Percentiles rank a stretch among this genome's conserved stretches.
Evolutionary conservation across 2,888 invertebrate species (phyloP).

Genomic region (Cephus pulcher): DNA sequence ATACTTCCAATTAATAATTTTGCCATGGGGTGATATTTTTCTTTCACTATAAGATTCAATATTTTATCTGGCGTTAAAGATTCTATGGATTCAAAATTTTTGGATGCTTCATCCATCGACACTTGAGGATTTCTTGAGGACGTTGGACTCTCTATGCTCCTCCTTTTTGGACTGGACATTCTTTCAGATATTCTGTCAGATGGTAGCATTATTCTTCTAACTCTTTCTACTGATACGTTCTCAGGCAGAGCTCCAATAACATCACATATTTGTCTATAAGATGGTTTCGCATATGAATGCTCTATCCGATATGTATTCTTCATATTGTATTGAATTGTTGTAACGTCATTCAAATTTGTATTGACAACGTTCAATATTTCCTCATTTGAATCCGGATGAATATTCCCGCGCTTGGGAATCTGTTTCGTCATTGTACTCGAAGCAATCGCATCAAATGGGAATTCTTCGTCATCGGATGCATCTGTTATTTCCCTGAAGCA

Average conservation of each 20-base stretch:
- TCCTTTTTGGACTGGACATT: not conserved
- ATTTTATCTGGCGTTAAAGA: constrained; percentile 56
- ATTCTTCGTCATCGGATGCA: too few species aligned
- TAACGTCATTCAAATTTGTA: not conserved
- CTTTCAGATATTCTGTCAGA: not conserved
- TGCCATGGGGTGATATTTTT: constrained; percentile 55
- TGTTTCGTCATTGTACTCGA: not conserved
- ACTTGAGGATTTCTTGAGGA: not conserved
- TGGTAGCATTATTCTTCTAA: not conserved
- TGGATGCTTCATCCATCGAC: not conserved
- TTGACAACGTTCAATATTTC: not conserved
- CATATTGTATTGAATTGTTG: not conserved
- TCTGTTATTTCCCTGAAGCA: not conserved
- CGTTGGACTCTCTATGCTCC: constrained; percentile 11
- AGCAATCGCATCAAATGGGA: not conserved
- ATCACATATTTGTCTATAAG: not conserved
- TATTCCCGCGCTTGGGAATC: not conserved
- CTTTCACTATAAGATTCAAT: constrained; percentile 52
- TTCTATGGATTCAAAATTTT: constrained; percentile 30
- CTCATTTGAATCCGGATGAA: not conserved
- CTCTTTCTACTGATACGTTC: not conserved
- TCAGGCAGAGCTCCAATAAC: not conserved
- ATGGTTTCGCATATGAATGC: not conserved
- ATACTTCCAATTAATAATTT: constrained; percentile 57
- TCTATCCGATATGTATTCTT: not conserved